Conservation (phyloP, 2,888 invertebrate species). For the Anoplius nigerrimus region DNA sequence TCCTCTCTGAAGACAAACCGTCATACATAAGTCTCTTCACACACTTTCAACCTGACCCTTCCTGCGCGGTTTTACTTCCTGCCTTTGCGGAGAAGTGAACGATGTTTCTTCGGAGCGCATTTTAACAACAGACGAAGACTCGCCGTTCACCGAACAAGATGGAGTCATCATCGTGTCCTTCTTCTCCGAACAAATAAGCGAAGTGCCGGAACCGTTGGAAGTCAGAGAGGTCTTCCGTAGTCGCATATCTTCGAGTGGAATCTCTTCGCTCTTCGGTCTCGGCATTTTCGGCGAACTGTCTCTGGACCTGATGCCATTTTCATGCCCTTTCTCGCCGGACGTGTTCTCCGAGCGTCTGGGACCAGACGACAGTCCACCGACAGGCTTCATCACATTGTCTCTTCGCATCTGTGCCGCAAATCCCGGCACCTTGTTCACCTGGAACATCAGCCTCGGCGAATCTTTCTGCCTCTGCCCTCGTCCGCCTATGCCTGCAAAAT, state of each 20-base stretch:
- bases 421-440: conserved; percentile 73
- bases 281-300: conserved; percentile 85
- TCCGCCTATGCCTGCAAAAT: conserved; percentile 60
- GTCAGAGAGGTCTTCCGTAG: conserved; percentile 67
- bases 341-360: conserved; percentile 53
- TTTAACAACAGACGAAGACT: conserved; percentile 44
- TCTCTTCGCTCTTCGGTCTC: conserved; percentile 86
- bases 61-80: conserved; percentile 76
- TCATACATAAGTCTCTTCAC: conserved; percentile 69
- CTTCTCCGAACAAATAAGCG: conserved; percentile 44
- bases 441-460: conserved; percentile 68
- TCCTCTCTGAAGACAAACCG: conserved; percentile 31
- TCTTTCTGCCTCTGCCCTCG: conserved; percentile 67
- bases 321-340: conserved; percentile 49
- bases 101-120: conserved; percentile 85
- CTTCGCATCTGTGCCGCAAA: conserved; percentile 79
- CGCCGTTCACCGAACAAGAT: conserved; percentile 38
- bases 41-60: conserved; percentile 81
- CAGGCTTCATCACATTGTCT: conserved; percentile 63
- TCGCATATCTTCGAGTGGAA: conserved; percentile 87
- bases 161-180: conserved; percentile 39
- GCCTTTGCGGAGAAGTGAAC: conserved; percentile 81
- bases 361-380: conserved; percentile 41
- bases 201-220: conserved; percentile 49
- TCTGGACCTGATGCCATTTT: conserved; percentile 78